These are phyloP conservation scores for Pangasius krempfi DNA, from an alignment of 2,797 vertebrate species.

Conservation along the genomic window DNA sequence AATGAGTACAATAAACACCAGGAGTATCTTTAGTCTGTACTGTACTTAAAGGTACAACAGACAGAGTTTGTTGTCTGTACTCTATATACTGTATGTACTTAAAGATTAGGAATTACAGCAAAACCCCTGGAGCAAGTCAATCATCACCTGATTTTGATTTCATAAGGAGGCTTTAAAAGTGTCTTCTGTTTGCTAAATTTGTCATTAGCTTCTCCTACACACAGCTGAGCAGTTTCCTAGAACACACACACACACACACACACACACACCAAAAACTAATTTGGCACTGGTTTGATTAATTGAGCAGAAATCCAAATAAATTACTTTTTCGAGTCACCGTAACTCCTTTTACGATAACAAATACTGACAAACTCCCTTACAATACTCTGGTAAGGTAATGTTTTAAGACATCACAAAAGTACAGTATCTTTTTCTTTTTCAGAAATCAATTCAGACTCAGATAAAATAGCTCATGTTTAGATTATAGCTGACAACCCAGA, in stretches of 20 bases:
- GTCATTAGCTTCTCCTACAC: background rate
- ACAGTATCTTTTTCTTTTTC: background rate
- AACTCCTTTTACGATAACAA: background rate
- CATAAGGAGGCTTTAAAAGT: background rate
- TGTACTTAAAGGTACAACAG: background rate
- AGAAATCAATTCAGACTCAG: background rate
- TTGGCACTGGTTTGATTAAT: background rate
- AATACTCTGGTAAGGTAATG: background rate
- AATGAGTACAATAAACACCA: background rate
- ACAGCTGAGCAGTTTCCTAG: background rate
- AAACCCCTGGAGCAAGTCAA: background rate
- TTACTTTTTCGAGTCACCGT: background rate
- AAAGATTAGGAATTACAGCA: no score
- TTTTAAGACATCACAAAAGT: background rate
- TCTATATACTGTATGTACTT: no score
- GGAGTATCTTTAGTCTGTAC: background rate
- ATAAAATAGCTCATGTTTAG: background rate
- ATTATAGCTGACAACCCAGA: background rate
- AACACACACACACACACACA: no score
- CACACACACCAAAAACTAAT: background rate
- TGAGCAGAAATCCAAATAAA: background rate
- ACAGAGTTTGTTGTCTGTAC: no score
- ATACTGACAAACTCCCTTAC: background rate
- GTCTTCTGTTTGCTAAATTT: background rate
- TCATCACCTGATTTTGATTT: background rate